Base-by-base conservation (phyloP, 2,888 invertebrate species). In the Chaitophorus viminalis region DNA sequence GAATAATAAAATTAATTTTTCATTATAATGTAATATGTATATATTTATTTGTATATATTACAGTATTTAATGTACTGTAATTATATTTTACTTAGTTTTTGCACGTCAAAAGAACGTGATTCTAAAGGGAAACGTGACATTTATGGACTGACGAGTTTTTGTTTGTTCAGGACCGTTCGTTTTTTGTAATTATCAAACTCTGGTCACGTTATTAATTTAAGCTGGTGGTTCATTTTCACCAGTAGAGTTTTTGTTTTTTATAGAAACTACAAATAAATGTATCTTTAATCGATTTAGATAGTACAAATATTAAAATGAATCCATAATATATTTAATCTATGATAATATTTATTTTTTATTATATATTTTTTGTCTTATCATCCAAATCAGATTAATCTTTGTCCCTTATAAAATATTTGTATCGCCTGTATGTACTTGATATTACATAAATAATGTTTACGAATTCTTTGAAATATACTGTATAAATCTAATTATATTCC, bases 181-280 rank as follows among this genome's bases (percentile, higher is more conserved):
- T 83, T 83, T 83, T 75, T 83, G 83, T 83, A 83, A 83, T 83
- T 83, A 83, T 83, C 65, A 83, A 65, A 83, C 83, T 75, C 83
- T 83, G 39, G 83, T 83, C 83, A 83, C 75, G 83, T 83, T 83
- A 83, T 83, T 83, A 75, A 83, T 83, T 75, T 83, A 60, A 39
- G 39, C 21, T 39, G 31, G 75, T 76, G 17, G 75, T 83, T 39
- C 39, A 46, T 83, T 75, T 83, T 75, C 60, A 65, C 31, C 65
- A 60, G 75, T 83, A 29, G 83, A 25, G 36, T 74, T 83, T 70
- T 9, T 82, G 54, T 60, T 83, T 83, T 83, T 83, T 31, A 39
- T 65, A 65, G 39, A 17, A 82, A 46, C 21, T 82, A 39, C 33
- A 0, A 70, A 72, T 39, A 83, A 65, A 25, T 83, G 31, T 65